Evolutionary conservation across 2,888 invertebrate species (phyloP), one percentile per base, ranked within the genome.

Genomic region (Ennomos fuscantarius): DNA sequence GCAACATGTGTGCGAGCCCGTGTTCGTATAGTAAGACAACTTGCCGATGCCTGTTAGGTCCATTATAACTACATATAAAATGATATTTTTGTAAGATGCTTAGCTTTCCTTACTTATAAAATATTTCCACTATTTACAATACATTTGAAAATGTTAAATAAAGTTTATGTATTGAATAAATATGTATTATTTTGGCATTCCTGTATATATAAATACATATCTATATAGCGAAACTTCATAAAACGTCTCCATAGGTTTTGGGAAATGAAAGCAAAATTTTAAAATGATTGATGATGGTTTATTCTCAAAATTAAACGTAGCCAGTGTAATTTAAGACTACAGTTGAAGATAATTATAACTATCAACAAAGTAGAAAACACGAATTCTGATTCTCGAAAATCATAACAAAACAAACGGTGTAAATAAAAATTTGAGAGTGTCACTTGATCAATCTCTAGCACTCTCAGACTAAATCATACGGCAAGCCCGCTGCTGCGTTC

Each of bases 51-150:
- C 81, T 80, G 73, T 81, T 82, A 81, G 81, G 86, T 86, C 84
- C 86, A 84, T 79, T 74, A 76, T 80, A 79, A 78, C 77, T 80
- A 65, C 57, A 57, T 60, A 78, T 79, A 78, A 84, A 83, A 82
- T 73, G 70, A 86, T 92, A 92, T 92, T 92, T 91, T 92, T 91
- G 79, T 92, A 91, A 89, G 82, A 89, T 84, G 92, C 92, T 91
- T 91, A 90, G 92, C 92, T 91, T 91, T 87, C 86, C 82, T 84
- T 84, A 86, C 81, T 84, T 86, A 83, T 82, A 78, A 84, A 84
- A 84, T 82, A 84, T 85, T 86, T 85, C 76, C 82, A 87, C 87
- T 92, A 90, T 91, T 91, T 92, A 90, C 90, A 91, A 80, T 79
- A 79, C 80, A 74, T 82, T 74, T 79, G 73, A 84, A 79, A 76